Evolutionary conservation across 2,888 invertebrate species (phyloP).

Genomic region (Stictocephala bisonia): DNA sequence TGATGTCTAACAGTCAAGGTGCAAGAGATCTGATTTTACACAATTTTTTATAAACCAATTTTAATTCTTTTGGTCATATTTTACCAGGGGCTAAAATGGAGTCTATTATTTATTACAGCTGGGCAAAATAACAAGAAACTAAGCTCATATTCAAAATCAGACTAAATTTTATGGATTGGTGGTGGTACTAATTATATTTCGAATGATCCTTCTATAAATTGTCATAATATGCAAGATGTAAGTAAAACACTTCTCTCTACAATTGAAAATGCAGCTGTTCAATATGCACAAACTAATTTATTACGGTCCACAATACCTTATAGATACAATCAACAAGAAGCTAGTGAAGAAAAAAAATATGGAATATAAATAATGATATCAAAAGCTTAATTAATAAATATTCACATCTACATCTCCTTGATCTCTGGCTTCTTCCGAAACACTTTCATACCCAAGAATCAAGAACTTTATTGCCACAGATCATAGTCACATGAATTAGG

Average conservation of each 20-base stretch:
- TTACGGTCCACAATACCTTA: neutral
- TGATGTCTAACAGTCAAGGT: too few species aligned
- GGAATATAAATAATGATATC: neutral
- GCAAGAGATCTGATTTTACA: neutral
- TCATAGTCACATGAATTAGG: too few species aligned
- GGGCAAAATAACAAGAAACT: neutral
- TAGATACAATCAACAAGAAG: neutral
- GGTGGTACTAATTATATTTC: neutral
- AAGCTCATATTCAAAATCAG: neutral
- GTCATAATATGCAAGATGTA: neutral
- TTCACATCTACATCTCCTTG: neutral
- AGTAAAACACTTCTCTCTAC: neutral
- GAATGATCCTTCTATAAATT: neutral
- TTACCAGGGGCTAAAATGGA: neutral
- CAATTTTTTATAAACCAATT: neutral
- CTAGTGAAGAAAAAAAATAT: neutral
- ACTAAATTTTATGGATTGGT: neutral
- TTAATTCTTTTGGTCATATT: neutral
- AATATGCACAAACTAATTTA: neutral
- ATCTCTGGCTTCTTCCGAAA: neutral
- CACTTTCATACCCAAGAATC: neutral
- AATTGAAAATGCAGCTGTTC: neutral
- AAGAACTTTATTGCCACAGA: too few species aligned
- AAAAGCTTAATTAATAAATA: neutral
- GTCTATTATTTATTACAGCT: neutral